Evolutionary conservation across 2,888 invertebrate genomes (phyloP).

Genomic region (Andricus curvator): DNA sequence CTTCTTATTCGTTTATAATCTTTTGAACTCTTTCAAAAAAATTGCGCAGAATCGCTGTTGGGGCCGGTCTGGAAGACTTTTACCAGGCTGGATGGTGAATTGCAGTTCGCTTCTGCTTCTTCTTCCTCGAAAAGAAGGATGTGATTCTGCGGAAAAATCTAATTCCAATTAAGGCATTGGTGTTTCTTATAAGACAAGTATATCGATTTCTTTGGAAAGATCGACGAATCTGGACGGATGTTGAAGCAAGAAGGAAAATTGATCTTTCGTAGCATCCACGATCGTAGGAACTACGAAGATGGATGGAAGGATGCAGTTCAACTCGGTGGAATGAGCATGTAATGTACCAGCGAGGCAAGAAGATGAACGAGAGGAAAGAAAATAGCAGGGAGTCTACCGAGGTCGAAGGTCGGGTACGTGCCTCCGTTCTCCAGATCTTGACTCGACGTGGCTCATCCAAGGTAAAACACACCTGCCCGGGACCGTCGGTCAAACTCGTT

Average conservation of each 20-base stretch:
- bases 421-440: slow-evolving; percentile 68
- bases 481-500: slow-evolving; percentile 67
- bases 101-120: background rate
- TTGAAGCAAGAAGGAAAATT: slow-evolving; percentile 15
- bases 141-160: background rate
- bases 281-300: slow-evolving; percentile 7
- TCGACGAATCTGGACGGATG: background rate
- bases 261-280: background rate
- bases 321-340: slow-evolving; percentile 44
- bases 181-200: background rate
- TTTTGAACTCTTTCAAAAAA: too few relatives aligned
- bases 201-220: slow-evolving; percentile 4
- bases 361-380: slow-evolving; percentile 63
- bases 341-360: slow-evolving; percentile 52
- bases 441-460: slow-evolving; percentile 38
- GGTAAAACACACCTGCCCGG: slow-evolving; percentile 69
- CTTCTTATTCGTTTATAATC: too few relatives aligned
- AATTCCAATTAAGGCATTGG: slow-evolving; percentile 14
- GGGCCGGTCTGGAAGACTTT: too few relatives aligned
- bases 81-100: too few relatives aligned
- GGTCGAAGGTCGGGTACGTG: slow-evolving; percentile 75
- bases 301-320: slow-evolving; percentile 34
- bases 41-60: too few relatives aligned
- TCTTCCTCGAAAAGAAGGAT: background rate
- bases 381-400: slow-evolving; percentile 69